Conservation (phyloP, 2,797 vertebrate species). For the Myotis vivesi region DNA sequence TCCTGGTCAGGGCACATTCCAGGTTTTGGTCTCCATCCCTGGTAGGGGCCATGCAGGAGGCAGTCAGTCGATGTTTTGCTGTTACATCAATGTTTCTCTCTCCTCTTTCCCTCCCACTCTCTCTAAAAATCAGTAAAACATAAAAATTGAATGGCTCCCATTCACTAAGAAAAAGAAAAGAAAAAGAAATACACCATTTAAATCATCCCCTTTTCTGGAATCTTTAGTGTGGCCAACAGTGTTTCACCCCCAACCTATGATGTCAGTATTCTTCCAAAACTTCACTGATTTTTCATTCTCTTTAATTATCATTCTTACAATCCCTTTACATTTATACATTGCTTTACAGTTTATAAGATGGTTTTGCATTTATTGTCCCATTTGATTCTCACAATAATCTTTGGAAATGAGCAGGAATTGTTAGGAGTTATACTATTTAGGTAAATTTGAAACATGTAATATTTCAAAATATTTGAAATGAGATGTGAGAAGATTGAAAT, state of each 20-base stretch:
- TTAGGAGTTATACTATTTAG: neutral
- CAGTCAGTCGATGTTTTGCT: neutral
- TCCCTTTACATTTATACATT: neutral
- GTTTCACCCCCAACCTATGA: neutral
- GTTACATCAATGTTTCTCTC: neutral
- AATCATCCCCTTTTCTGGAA: neutral
- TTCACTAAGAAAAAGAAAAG: neutral
- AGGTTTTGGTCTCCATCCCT: neutral
- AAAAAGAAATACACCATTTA: neutral
- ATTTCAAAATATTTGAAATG: constrained; percentile 1
- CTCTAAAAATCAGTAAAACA: neutral
- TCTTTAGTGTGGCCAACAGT: neutral
- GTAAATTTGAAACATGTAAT: neutral
- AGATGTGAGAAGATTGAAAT: neutral
- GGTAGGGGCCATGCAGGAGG: neutral
- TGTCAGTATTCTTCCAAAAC: neutral
- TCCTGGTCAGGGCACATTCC: neutral
- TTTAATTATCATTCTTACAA: neutral
- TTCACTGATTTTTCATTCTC: neutral
- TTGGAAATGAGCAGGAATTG: neutral
- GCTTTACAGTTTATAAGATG: neutral
- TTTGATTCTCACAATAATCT: neutral
- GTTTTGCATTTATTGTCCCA: neutral
- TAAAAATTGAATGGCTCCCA: neutral
- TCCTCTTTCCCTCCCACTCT: neutral